Evolutionary conservation across 2,888 invertebrate species (phyloP), one percentile per base, ranked within the genome.

Genomic region (Biston stratarius): DNA sequence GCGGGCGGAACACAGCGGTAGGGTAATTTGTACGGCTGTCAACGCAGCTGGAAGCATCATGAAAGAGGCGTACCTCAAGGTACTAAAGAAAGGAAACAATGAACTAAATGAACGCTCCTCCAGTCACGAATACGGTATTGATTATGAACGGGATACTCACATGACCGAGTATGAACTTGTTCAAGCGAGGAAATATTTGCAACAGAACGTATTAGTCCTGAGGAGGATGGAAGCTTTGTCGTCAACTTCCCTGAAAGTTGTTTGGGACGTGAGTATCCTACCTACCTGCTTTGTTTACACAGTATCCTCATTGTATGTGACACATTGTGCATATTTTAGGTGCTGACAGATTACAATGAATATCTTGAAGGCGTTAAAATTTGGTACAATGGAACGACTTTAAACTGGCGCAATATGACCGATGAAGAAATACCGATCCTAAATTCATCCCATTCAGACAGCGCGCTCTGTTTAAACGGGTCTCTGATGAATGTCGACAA

Each of bases 191-290:
- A 95, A 96, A 81, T 96, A 96, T 86, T 94, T 98, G 65, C 96
- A 96, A 85, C 96, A 96, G 71, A 96, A 97, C 85, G 96, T 98
- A 76, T 95, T 98, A 72, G 96, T 97, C 79, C 93, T 98, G 77
- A 91, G 91, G 82, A 94, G 95, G 82, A 93, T 95, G 68, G 95
- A 95, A 83, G 94, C 97, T 52, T 90, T 97, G 80, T 96, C 96
- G 76, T 96, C 97, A 24, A 97, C 96, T 52, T 96, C 97, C 60
- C 95, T 97, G 48, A 96, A 96, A 88, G 95, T 98, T 79, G 95
- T 96, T 79, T 98, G 98, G 98, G 96, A 96, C 94, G 96, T 97
- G 86, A 94, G 96, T 95, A 70, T 72, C 62, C 61, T 72, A 40
- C 24, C 60, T 69, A 71, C 68, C 69, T 68, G 70, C 59, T 67